Base-by-base conservation (phyloP, 2,888 invertebrate genomes). In the Ennomos erosarius region DNA sequence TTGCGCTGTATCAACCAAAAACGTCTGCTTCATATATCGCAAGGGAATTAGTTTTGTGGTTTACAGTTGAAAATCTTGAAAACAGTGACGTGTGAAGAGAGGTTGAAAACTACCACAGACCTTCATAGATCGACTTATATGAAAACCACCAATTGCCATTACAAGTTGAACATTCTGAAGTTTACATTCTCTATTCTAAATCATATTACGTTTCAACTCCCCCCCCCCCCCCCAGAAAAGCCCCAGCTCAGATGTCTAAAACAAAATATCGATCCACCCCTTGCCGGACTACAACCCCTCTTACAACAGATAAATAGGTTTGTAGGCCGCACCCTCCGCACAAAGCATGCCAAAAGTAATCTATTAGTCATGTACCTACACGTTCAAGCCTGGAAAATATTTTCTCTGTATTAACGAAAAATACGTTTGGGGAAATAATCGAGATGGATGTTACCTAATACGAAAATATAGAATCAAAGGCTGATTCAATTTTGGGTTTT, bases 371-470 rank as follows among this genome's bases (percentile, higher is more conserved):
- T 62, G 62, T 26, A 26, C 26, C n/a, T n/a, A n/a, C n/a, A 6
- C 26, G 26, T 59, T 63, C 49, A 35, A 50, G 49, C 40, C 55
- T 34, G 57, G 64, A 70, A 75, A 75, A 73, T 71, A 75, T 78
- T 77, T 79, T 79, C 81, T 72, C 64, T 48, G 34, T 64, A 46
- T 62, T 57, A 67, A 65, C 59, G 68, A 70, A 82, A 86, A 87
- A 86, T 83, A 87, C 86, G 85, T 86, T 87, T 86, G 76, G 72
- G 76, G 74, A 78, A 76, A 78, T 76, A 78, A 65, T 72, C 67
- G 70, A 77, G 81, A 82, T 82, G 72, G 77, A 77, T 74, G 53
- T 59, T 59, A 26, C 6, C 26, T 6, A 48, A 34, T 43, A 58
- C 34, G 38, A 40, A 40, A 44, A 47, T 46, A 52, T 16, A 43